phyloP scores from a whole-genome alignment of 2,888 invertebrate species.

The Amphipyra tragopoginis region DNA sequence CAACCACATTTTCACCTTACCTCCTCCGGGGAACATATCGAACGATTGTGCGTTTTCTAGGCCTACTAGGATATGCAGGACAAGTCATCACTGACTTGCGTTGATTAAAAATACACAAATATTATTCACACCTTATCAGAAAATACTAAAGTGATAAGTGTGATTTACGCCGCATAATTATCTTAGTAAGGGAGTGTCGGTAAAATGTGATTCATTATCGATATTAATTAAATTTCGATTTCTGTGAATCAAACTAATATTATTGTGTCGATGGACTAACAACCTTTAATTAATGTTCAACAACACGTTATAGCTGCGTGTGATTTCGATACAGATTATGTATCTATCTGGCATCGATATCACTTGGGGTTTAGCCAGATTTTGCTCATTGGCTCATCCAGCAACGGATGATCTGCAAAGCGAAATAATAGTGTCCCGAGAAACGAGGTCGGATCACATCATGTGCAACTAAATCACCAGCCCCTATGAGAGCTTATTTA shows the following conservation, averaged over 20 bases:
- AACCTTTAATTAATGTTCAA: slow-evolving; percentile 22
- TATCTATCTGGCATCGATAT: slow-evolving; percentile 19
- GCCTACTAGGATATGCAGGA: background rate
- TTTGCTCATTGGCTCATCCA: too few relatives aligned
- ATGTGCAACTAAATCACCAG: background rate
- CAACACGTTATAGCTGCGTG: slow-evolving; percentile 16
- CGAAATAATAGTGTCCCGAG: background rate
- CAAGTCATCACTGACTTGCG: slow-evolving; percentile 10
- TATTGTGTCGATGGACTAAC: slow-evolving; percentile 26
- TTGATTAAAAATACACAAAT: slow-evolving; percentile 1
- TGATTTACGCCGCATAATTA: slow-evolving; percentile 25
- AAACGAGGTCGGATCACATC: background rate
- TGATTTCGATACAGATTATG: slow-evolving; percentile 9
- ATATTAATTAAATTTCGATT: slow-evolving; percentile 39
- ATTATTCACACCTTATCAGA: slow-evolving; percentile 18
- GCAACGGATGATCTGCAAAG: background rate
- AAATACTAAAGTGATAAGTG: slow-evolving; percentile 28
- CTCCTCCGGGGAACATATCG: too few relatives aligned
- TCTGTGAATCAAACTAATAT: too few relatives aligned
- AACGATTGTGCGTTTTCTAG: too few relatives aligned
- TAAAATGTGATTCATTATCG: slow-evolving; percentile 23
- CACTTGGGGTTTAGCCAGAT: slow-evolving; percentile 15
- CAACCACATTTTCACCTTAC: too few relatives aligned
- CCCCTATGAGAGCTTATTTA: too few relatives aligned
- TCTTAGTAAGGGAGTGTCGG: slow-evolving; percentile 36